phyloP scores from a whole-genome alignment of 2,888 invertebrate species.

The Ectemnius lituratus region DNA sequence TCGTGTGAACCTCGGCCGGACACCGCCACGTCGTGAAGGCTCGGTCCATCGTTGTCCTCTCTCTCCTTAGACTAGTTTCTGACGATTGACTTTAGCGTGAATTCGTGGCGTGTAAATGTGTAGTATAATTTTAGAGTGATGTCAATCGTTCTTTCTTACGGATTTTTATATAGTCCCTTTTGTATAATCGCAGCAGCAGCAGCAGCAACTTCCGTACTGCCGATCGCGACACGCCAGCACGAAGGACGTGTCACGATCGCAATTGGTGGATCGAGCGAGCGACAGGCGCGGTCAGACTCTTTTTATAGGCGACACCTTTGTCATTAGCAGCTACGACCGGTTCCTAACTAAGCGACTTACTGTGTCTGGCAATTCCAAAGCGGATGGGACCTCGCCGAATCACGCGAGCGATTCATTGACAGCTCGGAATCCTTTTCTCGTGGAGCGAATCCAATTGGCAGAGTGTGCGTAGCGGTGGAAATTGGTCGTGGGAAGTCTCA shows the following conservation, averaged over 20 bases:
- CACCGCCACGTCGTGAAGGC: not conserved
- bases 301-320: constrained; percentile 13
- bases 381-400: too few relatives aligned
- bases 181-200: constrained; percentile 46
- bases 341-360: not conserved
- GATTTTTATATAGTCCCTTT: constrained; percentile 58
- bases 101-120: constrained; percentile 53
- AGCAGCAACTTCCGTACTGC: constrained; percentile 35
- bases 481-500: not conserved
- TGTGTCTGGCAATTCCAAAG: too few relatives aligned
- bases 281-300: constrained; percentile 6
- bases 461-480: not conserved
- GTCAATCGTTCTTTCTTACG: constrained; percentile 56
- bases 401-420: too few relatives aligned
- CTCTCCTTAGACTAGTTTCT: constrained; percentile 53
- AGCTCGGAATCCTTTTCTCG: not conserved
- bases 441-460: not conserved
- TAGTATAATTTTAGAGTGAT: constrained; percentile 49
- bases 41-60: constrained; percentile 36
- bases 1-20: too few relatives aligned
- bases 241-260: constrained; percentile 24
- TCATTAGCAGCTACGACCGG: not conserved
- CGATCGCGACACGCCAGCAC: constrained; percentile 22
- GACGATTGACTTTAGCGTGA: constrained; percentile 43
- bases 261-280: constrained; percentile 26